Evolutionary conservation across 2,113 vertebrate genomes (phyloP), one percentile per base, ranked within the genome.

Genomic region (Mionectes macconnelli): DNA sequence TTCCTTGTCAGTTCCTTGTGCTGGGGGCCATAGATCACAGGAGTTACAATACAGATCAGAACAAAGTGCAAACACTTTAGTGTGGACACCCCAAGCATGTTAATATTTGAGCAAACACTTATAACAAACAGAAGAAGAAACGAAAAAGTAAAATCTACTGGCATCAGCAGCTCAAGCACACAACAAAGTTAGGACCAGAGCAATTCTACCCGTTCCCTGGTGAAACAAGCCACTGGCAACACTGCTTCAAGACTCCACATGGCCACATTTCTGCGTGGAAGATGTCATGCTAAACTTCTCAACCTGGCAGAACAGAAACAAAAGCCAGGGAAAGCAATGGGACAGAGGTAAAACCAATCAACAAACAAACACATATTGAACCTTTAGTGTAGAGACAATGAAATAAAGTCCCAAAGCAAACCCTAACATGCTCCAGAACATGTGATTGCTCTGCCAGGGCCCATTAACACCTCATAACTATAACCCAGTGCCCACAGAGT

Each of bases 341-440:
- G 63, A 76, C 14, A 79, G 66, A n/a, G 3, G 9, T 62, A 83
- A 80, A 84, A 35, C 23, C 59, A 44, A 89, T 82, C 18, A 85
- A 47, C 49, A 87, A 70, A 75, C 1, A 2, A 40, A 39, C 15
- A 39, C 24, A n/a, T 35, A 82, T 53, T 62, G 21, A 72, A 90
- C 44, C 30, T 66, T 12, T 59, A 69, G 35, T 1, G 0, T 5
- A 60, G 10, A 60, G 2, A 84, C 30, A 86, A 86, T 8, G n/a
- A 87, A 93, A 57, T 45, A 78, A 86, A 93, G 47, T 47, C 76
- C 84, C 40, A 30, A 35, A 94, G 62, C 66, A 95, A 94, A 91
- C 49, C 42, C 66, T 78, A 88, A 84, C 3, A 1, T 57, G 33
- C 87, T 92, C 52, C 44, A 93, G 63, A 68, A 84, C 1, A 7